phyloP scores from a whole-genome alignment of 2,888 invertebrate species.

The Achlya flavicornis region DNA sequence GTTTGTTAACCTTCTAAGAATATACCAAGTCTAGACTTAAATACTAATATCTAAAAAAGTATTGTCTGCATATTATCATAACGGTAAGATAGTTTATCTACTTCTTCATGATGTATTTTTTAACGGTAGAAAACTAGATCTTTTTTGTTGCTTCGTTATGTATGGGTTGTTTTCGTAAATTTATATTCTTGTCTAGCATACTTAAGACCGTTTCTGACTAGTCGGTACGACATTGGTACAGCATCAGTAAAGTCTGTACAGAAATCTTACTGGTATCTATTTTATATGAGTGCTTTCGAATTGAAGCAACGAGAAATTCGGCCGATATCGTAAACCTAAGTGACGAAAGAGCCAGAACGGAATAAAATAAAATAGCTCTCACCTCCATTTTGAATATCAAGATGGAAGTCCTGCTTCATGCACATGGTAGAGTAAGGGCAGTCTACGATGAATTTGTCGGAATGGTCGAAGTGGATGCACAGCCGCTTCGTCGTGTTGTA shows the following conservation, averaged over 20 bases:
- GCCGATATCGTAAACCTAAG: too few relatives aligned
- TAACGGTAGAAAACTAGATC: background rate
- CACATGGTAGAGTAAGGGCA: slow-evolving; percentile 94
- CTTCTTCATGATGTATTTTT: background rate
- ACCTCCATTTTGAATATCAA: slow-evolving; percentile 88
- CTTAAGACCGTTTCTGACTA: too few relatives aligned
- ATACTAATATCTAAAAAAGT: background rate
- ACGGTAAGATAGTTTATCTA: background rate
- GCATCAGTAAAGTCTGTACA: too few relatives aligned
- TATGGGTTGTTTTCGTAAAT: background rate
- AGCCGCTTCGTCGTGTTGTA: slow-evolving; percentile 86
- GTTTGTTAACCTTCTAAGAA: background rate
- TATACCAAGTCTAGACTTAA: background rate
- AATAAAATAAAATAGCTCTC: slow-evolving; percentile 42
- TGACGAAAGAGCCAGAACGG: too few relatives aligned
- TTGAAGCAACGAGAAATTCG: too few relatives aligned
- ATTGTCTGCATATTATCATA: background rate
- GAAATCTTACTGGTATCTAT: too few relatives aligned
- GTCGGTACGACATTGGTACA: too few relatives aligned
- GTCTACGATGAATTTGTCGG: slow-evolving; percentile 87
- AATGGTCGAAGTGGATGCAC: slow-evolving; percentile 90
- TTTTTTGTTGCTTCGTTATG: background rate
- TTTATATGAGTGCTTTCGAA: too few relatives aligned
- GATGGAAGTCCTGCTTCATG: slow-evolving; percentile 88
- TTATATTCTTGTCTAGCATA: background rate